Base-by-base conservation (phyloP, 2,113 vertebrate species). In the Lutjanus erythropterus region DNA sequence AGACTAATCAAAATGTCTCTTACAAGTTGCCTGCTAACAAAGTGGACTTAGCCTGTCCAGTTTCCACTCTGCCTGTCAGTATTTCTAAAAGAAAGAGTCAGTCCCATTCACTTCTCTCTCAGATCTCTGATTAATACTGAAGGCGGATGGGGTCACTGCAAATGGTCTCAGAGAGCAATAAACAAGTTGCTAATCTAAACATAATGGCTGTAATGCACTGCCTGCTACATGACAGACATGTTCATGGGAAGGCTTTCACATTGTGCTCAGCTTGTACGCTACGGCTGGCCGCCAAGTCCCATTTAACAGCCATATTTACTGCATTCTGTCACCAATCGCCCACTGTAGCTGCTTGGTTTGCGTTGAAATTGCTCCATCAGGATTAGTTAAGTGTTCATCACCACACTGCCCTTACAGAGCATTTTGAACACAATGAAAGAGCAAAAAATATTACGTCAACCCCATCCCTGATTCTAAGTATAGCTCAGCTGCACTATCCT, bases 401-500 rank as follows among this genome's bases (percentile, higher is more conserved):
- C 19, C 1, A 11, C 9, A 2, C 49, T 59, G 50, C 39, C 65
- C 55, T 80, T 27, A 64, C 15, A 62, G 39, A 81, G 69, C 62
- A 71, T 42, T 73, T 42, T 21, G n/a, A 80, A 78, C 14, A 61
- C 70, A 71, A 78, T 67, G 59, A 70, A 75, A 56, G 29, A 85
- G 68, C 21, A 73, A 44, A 77, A n/a, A 81, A 74, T 58, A 80
- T 69, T 58, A 82, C 33, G 23, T 70, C 42, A 74, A 59, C 44
- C 29, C 39, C 19, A 71, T 74, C 67, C 70, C 70, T 81, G 53
- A 83, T 61, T 85, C 86, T 82, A 82, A 88, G 80, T 87, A 75
- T 88, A 85, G 72, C 79, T 84, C 59, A 71, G 72, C 71, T 47
- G 75, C 71, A 55, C 70, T 88, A 84, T 91, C 84, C 81, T 90